A percentile compares a stretch with the other conserved stretches of the same genome.
Evolutionary conservation across 2,113 vertebrate genomes (phyloP).

Genomic region (Stictonetta naevosa): DNA sequence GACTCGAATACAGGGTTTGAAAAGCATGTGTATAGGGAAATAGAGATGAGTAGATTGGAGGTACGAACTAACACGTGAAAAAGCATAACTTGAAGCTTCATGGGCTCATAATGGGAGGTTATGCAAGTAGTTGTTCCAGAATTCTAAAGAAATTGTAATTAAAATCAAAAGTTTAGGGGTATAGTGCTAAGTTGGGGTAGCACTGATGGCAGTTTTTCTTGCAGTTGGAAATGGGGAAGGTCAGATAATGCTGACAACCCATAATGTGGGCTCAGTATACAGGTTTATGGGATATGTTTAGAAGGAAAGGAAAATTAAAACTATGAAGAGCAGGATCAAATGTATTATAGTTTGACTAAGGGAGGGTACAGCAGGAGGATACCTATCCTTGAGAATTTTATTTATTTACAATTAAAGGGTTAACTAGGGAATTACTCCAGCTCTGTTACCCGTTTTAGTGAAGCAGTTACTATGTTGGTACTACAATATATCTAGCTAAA

Average conservation of each 20-base stretch:
- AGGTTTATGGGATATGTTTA: neutral
- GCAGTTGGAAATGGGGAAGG: neutral
- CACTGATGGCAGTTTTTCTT: neutral
- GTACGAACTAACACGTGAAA: neutral
- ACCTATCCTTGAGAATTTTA: neutral
- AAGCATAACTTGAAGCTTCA: neutral
- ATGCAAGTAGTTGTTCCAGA: neutral
- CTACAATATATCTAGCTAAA: neutral
- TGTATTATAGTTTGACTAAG: neutral
- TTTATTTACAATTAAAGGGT: neutral
- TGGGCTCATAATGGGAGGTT: neutral
- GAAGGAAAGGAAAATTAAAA: neutral
- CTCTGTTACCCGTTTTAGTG: neutral
- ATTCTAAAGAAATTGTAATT: neutral
- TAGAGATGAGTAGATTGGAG: neutral
- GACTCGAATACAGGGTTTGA: neutral
- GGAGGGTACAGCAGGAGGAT: neutral
- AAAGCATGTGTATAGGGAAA: neutral
- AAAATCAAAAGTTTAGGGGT: neutral
- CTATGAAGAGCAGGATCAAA: fast-evolving
- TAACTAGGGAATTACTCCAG: neutral
- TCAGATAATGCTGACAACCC: neutral
- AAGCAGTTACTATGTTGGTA: neutral
- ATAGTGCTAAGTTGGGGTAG: neutral
- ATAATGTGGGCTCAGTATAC: neutral